phyloP scores from a whole-genome alignment of 2,888 invertebrate genomes.

The Andrena fulva region DNA sequence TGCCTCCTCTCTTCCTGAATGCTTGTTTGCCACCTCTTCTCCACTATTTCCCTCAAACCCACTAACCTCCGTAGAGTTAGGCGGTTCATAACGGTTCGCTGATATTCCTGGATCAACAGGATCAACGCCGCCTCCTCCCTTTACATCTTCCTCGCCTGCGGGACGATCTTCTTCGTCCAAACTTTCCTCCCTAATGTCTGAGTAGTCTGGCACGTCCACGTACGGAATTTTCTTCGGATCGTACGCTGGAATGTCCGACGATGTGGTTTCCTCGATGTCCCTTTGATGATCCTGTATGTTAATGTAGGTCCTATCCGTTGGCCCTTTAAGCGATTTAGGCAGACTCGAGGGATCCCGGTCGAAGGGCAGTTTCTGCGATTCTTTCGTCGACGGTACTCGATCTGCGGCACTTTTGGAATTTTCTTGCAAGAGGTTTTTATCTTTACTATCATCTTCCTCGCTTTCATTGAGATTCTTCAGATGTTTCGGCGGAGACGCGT shows the following conservation, averaged over 20 bases:
- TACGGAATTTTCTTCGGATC: constrained; percentile 77
- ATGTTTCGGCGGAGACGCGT: not conserved
- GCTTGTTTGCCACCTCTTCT: constrained; percentile 77
- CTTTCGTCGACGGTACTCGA: not conserved
- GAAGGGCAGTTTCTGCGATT: not conserved
- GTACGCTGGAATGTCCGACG: constrained; percentile 59
- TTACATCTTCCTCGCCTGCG: not conserved
- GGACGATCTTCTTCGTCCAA: constrained; percentile 72
- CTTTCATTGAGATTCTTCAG: not conserved
- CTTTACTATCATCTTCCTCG: too few species aligned
- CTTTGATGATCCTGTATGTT: constrained; percentile 46
- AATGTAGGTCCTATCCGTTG: constrained; percentile 16
- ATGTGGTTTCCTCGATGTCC: constrained; percentile 59
- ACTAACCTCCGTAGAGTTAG: not conserved
- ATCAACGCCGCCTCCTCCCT: constrained; percentile 53
- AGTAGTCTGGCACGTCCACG: constrained; percentile 77
- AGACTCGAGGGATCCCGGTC: constrained; percentile 7
- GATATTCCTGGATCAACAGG: constrained; percentile 60
- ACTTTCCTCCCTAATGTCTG: constrained; percentile 75
- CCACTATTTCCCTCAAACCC: not conserved
- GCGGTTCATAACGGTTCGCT: not conserved
- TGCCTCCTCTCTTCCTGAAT: not conserved
- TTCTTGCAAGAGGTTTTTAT: not conserved
- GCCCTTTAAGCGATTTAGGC: not conserved
- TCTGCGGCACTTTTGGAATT: not conserved